phyloP scores from a whole-genome alignment of 2,797 vertebrate genomes.

The Spatula versicolor region DNA sequence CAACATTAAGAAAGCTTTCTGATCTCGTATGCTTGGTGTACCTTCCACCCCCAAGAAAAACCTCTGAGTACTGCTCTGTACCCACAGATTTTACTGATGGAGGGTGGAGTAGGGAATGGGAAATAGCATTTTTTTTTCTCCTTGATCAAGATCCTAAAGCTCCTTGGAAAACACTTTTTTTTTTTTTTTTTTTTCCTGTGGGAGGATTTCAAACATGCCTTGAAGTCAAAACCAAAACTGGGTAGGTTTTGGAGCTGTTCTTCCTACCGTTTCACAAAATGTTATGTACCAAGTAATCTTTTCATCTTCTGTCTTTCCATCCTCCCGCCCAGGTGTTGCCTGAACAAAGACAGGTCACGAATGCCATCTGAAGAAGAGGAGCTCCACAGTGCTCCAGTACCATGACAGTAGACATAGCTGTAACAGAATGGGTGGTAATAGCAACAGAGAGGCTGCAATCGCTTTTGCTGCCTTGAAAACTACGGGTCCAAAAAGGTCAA shows the following conservation, averaged over 20 bases:
- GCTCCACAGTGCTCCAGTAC: background rate
- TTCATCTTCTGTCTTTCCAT: background rate
- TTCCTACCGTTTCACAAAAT: background rate
- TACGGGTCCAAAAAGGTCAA: background rate
- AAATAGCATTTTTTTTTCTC: background rate
- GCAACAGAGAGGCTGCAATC: background rate
- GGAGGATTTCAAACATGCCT: constrained; percentile 71
- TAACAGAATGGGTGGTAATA: background rate
- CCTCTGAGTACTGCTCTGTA: constrained; percentile 2
- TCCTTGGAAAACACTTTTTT: constrained; percentile 41
- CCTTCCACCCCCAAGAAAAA: background rate
- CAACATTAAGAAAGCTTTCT: constrained; percentile 27
- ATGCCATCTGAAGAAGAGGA: background rate
- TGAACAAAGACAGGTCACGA: background rate
- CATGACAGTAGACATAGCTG: background rate
- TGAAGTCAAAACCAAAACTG: constrained; percentile 71
- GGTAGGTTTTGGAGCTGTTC: background rate
- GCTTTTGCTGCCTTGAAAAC: background rate
- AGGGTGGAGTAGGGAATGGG: background rate
- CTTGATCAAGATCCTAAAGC: background rate
- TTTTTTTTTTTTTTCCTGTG: constrained; percentile 34
- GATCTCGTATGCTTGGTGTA: background rate
- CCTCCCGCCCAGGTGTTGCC: background rate
- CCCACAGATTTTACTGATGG: background rate
- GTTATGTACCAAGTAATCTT: background rate